Evolutionary conservation across 2,888 invertebrate species (phyloP), one percentile per base, ranked within the genome.

Genomic region (Epinotia ramella): DNA sequence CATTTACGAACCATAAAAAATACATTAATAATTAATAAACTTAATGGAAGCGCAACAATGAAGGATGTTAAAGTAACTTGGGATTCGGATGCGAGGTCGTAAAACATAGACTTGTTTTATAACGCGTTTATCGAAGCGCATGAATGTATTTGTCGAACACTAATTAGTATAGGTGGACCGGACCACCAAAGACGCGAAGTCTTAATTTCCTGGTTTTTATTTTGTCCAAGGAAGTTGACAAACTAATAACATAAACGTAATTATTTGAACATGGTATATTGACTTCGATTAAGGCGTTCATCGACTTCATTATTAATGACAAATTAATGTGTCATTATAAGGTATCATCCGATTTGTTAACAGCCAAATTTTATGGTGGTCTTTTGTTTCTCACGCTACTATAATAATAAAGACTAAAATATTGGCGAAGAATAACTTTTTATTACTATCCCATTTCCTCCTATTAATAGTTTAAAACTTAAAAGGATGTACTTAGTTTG

Each of bases 151-250:
- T 83, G 84, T 82, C 78, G 83, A 85, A 89, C 89, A 87, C 86
- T 92, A 92, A 93, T 93, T 90, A 89, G 86, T 81, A 79, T 79
- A 81, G 82, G 77, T 79, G 84, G 93, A 92, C 93, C 93, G 84
- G 93, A 92, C 93, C 93, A 93, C 93, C 93, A 82, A 85, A 84
- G 92, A 83, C 78, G 93, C 78, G 78, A 74, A 59, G 53, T 64
- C 65, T 68, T 56, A 53, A 76, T 76, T 67, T 76, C 76, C 76
- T 60, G 65, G 16, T 16, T 71, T 75, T 70, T 70, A 70, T 75
- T 75, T 70, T 57, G 57, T 28, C 18, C 18, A 62, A 12, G 49
- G 75, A 75, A 70, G 66, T 66, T n/a, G 46, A 56, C 44, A 71
- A 76, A 66, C 53, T 70, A 60, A 63, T 67, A 57, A 56, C n/a